Conservation (phyloP, 2,797 vertebrate genomes). For the Labeo calbasu region DNA sequence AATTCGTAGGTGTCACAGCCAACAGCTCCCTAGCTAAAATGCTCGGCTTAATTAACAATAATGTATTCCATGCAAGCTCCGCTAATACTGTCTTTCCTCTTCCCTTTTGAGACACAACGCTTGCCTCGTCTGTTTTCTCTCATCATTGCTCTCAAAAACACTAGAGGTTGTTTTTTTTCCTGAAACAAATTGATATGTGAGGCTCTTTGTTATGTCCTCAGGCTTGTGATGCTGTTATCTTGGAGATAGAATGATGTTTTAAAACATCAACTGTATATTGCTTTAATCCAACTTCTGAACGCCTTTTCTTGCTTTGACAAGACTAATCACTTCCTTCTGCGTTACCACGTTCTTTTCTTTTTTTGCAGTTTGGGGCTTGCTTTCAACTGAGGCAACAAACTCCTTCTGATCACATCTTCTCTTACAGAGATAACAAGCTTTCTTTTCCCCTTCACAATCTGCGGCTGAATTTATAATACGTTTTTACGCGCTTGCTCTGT, state of each 20-base stretch:
- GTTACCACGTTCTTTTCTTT: constrained; percentile 9
- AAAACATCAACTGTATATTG: constrained; percentile 37
- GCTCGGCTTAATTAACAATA: constrained; percentile 39
- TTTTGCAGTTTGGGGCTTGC: constrained; percentile 10
- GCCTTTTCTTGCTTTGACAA: constrained; percentile 29
- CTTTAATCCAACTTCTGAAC: constrained; percentile 37
- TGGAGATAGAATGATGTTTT: constrained; percentile 34
- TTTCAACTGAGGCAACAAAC: constrained; percentile 29
- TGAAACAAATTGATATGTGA: constrained; percentile 39
- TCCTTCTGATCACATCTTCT: constrained; percentile 24
- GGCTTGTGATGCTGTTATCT: constrained; percentile 41
- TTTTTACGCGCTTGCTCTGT: neutral
- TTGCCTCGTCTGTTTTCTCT: constrained; percentile 27
- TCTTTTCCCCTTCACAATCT: constrained; percentile 20
- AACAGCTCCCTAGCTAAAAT: constrained; percentile 28
- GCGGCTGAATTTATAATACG: neutral
- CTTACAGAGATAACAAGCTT: constrained; percentile 34
- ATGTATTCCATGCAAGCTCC: constrained; percentile 44
- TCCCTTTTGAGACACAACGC: constrained; percentile 41
- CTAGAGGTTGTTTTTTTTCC: constrained; percentile 25
- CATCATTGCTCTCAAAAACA: constrained; percentile 32
- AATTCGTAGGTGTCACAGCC: constrained; percentile 41
- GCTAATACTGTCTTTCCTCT: constrained; percentile 29
- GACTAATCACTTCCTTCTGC: constrained; percentile 40
- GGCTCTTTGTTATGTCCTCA: constrained; percentile 33